Conservation (phyloP, 2,113 vertebrate species). For the Pseudopipra pipra region DNA sequence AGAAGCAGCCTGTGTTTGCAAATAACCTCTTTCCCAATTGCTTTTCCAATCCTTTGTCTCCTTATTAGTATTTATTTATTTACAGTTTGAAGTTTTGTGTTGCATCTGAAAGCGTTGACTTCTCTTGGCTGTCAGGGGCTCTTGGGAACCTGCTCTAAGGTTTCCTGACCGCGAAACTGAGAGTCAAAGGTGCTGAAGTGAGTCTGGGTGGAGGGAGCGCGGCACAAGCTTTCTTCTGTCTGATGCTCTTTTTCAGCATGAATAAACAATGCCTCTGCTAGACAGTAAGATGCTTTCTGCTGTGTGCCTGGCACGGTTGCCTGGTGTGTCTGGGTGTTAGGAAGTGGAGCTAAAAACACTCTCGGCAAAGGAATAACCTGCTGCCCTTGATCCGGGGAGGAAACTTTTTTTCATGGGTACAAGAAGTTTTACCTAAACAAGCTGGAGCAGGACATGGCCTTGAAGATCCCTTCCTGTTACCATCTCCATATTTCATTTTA, state of each 20-base stretch:
- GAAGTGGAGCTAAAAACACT: not conserved
- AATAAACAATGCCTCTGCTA: not conserved
- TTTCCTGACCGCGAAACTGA: not conserved
- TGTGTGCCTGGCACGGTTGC: not conserved
- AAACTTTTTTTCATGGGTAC: not conserved
- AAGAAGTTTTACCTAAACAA: not conserved
- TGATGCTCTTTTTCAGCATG: constrained; percentile 6
- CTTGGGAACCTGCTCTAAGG: not conserved
- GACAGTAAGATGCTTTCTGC: not conserved
- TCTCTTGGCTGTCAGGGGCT: not conserved
- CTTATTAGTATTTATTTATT: not conserved
- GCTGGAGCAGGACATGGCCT: not conserved
- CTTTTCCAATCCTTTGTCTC: not conserved
- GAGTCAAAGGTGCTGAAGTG: not conserved
- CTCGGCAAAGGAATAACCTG: not conserved
- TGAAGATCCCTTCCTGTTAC: not conserved
- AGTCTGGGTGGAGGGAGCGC: not conserved
- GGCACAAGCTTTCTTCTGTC: not conserved
- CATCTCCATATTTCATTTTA: not conserved
- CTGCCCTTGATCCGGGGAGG: not conserved
- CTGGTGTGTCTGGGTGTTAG: not conserved
- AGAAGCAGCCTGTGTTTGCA: not conserved
- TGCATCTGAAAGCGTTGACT: not conserved
- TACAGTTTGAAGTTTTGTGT: not conserved
- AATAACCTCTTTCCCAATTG: not conserved